Conservation (phyloP, 2,888 invertebrate species). For the Lasioglossum leucozonium region DNA sequence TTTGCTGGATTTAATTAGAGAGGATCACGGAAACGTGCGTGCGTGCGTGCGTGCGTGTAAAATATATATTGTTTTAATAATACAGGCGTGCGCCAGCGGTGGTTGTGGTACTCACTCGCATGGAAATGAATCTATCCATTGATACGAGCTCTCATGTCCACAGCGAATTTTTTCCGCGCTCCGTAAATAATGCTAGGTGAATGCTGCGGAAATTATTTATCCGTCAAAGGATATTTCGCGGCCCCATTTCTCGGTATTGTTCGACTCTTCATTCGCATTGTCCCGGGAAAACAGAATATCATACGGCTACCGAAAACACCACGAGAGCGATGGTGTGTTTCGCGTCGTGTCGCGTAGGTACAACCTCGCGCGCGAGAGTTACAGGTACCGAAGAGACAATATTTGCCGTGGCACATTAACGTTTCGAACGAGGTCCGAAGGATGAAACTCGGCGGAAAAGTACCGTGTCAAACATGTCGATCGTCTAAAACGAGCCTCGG, state of each 20-base stretch:
- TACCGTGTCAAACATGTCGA: neutral
- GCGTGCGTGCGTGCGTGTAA: neutral
- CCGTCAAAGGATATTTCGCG: neutral
- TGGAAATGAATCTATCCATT: neutral
- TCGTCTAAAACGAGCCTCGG: neutral
- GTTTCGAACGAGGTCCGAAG: neutral
- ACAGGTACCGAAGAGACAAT: neutral
- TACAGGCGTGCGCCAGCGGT: neutral
- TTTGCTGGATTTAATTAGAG: conserved; percentile 9
- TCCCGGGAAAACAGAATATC: neutral
- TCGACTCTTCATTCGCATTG: neutral
- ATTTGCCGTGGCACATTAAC: neutral
- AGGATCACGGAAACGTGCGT: neutral
- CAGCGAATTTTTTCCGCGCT: neutral
- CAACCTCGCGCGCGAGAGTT: neutral
- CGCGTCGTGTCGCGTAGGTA: too few species aligned
- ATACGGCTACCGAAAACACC: neutral
- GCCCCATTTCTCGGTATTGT: neutral
- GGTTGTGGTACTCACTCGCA: neutral
- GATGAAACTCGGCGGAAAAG: neutral
- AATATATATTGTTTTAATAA: neutral
- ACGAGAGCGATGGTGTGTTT: neutral
- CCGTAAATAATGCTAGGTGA: neutral
- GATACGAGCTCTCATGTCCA: neutral
- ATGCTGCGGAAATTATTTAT: neutral